Conservation (phyloP, 2,888 invertebrate species). For the Chorisops tibialis region DNA sequence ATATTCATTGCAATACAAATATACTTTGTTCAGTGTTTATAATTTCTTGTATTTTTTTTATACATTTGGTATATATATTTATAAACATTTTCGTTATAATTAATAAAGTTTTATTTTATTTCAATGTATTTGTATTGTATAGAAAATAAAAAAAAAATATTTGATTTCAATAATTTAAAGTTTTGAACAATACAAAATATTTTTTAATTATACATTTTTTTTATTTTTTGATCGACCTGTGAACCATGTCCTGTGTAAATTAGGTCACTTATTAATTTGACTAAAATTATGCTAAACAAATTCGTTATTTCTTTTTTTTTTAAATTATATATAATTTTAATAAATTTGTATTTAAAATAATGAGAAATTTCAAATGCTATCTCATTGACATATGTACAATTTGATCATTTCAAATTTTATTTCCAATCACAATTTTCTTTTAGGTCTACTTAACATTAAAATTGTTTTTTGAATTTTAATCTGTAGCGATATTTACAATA, state of each 20-base stretch:
- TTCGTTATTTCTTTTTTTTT: neutral
- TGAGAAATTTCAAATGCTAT: neutral
- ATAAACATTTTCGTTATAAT: neutral
- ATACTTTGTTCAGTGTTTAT: neutral
- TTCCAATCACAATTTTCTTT: constrained; percentile 22
- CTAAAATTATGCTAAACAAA: neutral
- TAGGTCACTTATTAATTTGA: neutral
- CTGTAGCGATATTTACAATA: neutral
- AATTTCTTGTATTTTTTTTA: neutral
- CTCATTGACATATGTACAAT: neutral
- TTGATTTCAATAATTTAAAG: neutral
- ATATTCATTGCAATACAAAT: neutral
- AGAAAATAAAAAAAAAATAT: neutral
- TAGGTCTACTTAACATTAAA: constrained; percentile 27
- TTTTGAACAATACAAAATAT: neutral
- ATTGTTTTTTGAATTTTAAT: neutral
- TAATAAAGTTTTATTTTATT: neutral
- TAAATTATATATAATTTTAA: neutral
- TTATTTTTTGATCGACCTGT: neutral
- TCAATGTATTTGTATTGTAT: neutral
- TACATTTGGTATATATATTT: neutral
- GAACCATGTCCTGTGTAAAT: constrained; percentile 5
- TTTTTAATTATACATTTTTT: neutral
- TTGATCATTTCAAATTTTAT: neutral
- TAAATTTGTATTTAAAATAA: neutral